Percentiles rank a stretch among this genome's conserved stretches.
phyloP scores from a whole-genome alignment of 2,888 invertebrate species.

The Patella pellucida region DNA sequence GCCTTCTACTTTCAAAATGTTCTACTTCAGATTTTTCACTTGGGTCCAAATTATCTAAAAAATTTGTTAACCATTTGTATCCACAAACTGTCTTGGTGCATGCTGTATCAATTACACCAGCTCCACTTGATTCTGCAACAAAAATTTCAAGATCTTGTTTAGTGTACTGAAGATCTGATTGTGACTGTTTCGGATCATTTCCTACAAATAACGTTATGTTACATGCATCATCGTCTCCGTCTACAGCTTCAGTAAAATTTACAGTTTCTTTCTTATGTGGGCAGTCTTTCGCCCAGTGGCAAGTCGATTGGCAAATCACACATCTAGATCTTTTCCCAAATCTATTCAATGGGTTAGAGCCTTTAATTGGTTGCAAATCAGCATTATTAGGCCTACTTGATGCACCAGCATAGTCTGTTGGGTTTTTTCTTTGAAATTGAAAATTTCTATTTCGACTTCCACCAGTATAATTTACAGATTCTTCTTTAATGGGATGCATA shows the following conservation, averaged over 20 bases:
- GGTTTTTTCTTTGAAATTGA: background rate
- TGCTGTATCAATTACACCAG: constrained; percentile 12
- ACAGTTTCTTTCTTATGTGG: too few species aligned
- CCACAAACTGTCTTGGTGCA: constrained; percentile 15
- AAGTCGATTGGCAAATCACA: too few species aligned
- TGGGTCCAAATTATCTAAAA: background rate
- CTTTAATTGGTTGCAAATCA: too few species aligned
- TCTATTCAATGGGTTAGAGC: too few species aligned
- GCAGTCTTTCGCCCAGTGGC: too few species aligned
- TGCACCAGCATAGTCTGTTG: background rate
- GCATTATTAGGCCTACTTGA: too few species aligned
- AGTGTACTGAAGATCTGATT: background rate
- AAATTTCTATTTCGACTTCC: background rate
- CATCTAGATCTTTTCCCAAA: too few species aligned
- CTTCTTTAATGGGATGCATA: background rate
- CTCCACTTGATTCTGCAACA: constrained; percentile 10
- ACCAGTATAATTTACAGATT: background rate
- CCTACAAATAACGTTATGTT: too few species aligned
- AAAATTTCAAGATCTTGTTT: constrained; percentile 2
- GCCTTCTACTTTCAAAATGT: constrained; percentile 6
- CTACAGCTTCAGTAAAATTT: too few species aligned
- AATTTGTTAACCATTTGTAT: constrained; percentile 1
- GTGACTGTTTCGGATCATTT: background rate
- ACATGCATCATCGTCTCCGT: too few species aligned
- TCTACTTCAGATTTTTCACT: constrained; percentile 8